Evolutionary conservation across 2,797 vertebrate species (phyloP).

Genomic region (Prionace glauca): DNA sequence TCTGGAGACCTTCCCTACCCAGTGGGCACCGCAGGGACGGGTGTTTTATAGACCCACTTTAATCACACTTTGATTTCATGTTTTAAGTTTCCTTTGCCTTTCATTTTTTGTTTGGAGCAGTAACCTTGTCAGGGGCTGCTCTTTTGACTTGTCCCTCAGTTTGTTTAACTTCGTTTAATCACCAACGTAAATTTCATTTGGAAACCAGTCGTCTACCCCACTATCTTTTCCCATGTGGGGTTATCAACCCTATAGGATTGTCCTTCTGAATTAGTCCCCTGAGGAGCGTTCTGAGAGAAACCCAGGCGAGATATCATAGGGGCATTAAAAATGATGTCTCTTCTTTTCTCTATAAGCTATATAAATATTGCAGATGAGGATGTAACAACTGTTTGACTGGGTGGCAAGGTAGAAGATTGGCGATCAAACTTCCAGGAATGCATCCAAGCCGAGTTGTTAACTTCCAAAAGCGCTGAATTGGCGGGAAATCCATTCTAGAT

Average conservation of each 20-base stretch:
- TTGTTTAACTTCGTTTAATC: no score
- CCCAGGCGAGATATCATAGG: background rate
- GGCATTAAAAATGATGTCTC: background rate
- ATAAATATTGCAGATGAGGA: background rate
- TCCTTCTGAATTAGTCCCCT: background rate
- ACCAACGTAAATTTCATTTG: background rate
- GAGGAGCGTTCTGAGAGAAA: background rate
- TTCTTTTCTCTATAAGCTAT: background rate
- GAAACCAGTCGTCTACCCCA: background rate
- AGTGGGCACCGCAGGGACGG: no score
- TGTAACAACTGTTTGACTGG: background rate
- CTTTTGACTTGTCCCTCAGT: no score
- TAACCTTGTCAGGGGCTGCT: no score
- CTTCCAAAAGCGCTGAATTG: no score
- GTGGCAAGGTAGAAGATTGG: background rate
- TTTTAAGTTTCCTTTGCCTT: no score
- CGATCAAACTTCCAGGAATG: background rate
- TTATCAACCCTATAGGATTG: background rate
- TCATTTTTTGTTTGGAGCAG: no score
- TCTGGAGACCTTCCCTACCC: no score
- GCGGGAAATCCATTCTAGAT: no score
- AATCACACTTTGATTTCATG: no score
- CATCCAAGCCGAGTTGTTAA: background rate
- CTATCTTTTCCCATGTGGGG: background rate
- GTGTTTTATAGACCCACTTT: no score